Conservation (phyloP, 2,113 vertebrate genomes). For the Myocastor coypus region DNA sequence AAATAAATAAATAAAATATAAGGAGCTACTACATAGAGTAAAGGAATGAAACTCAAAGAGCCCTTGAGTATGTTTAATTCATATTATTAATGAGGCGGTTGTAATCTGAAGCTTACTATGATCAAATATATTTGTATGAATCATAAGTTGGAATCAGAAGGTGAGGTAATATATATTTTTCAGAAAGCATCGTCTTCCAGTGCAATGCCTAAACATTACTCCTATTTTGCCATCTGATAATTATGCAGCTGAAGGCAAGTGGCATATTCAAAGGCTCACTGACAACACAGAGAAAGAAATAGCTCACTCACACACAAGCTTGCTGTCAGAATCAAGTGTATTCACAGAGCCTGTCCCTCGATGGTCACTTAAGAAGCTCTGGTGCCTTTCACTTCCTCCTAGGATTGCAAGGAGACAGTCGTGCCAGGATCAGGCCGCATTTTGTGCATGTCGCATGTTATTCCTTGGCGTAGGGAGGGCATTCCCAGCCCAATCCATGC, state of each 20-base stretch:
- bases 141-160: background rate
- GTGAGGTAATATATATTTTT: background rate
- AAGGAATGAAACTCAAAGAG: background rate
- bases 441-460: background rate
- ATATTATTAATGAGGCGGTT: background rate
- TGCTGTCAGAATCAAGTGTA: background rate
- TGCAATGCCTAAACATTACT: too few species aligned
- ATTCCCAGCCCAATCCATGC: background rate
- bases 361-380: background rate
- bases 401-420: background rate
- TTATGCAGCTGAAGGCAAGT: background rate
- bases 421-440: background rate
- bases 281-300: background rate
- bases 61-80: background rate
- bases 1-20: too few species aligned
- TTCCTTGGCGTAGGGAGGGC: background rate
- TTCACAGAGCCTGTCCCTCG: background rate
- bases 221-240: background rate
- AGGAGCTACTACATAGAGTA: accelerated
- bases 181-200: background rate
- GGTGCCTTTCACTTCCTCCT: background rate
- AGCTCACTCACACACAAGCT: background rate
- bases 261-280: background rate
- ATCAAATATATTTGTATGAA: background rate
- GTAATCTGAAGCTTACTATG: background rate